Evolutionary conservation across 2,888 invertebrate genomes (phyloP), one percentile per base, ranked within the genome.

Genomic region (Metacarcinus magister): DNA sequence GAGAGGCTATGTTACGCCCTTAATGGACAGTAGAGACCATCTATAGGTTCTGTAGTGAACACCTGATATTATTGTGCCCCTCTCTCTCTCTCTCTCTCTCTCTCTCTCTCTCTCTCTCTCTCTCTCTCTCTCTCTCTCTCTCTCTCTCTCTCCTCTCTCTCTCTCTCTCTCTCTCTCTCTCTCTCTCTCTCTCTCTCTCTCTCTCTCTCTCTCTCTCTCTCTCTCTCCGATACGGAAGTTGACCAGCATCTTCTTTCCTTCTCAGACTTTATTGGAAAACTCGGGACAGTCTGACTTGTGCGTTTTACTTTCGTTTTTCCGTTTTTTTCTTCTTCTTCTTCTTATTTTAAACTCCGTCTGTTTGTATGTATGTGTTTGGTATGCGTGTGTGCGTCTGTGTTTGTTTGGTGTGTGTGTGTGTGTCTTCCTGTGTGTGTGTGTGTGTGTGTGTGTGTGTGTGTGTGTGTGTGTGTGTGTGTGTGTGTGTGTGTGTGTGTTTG

Each of bases 81-180:
- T 67, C 60, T 67, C 60, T 67, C 60, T 67, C 60, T 67, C 60
- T 23, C 60, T 67, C 60, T 67, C 60, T 67, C 60, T 23, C n/a
- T 67, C 67, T 67, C 67, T 67, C 67, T 67, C 67, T 67, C 67
- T 67, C n/a, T n/a, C 67, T 67, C 67, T 23, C n/a, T n/a, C 67
- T n/a, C 67, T 67, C 67, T 67, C 67, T 67, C 67, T 67, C 67
- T 67, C 67, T 67, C 67, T 67, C 67, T 67, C 67, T 67, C 67
- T 67, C 67, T 67, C 67, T 67, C 67, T n/a, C 67, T n/a, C 67
- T 67, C 67, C 67, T n/a, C 60, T 67, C 60, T 67, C 60, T 67
- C 60, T 67, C 60, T 67, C 60, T 23, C 60, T 67, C 60, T 67
- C 60, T 67, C 60, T 23, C n/a, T 67, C 67, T 67, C 67, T 67